A percentile compares a stretch with the other conserved stretches of the same genome.
Conservation (phyloP, 2,888 invertebrate species). For the Ochlodes sylvanus region DNA sequence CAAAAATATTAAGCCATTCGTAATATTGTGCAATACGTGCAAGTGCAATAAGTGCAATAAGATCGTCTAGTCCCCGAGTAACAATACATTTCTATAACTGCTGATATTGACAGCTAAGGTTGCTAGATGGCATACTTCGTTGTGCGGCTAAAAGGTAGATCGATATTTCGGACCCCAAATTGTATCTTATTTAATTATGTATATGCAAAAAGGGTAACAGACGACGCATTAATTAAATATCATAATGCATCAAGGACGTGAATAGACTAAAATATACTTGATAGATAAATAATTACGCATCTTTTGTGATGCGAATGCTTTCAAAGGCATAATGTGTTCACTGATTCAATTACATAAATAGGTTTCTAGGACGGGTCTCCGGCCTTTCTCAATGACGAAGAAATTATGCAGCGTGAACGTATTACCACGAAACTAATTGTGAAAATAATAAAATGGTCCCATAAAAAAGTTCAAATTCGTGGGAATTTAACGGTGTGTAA, state of each 20-base stretch:
- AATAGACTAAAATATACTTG: constrained; percentile 47
- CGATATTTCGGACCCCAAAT: no score
- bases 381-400: constrained; percentile 53
- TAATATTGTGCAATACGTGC: no score
- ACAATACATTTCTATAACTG: no score
- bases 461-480: constrained; percentile 68
- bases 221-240: not conserved
- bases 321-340: constrained; percentile 52
- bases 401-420: constrained; percentile 83
- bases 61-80: no score
- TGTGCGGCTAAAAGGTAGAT: no score
- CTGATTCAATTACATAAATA: constrained; percentile 66
- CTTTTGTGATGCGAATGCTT: constrained; percentile 55
- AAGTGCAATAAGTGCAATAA: no score
- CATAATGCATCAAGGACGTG: constrained; percentile 43
- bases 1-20: no score
- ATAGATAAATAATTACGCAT: constrained; percentile 64
- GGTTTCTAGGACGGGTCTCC: constrained; percentile 46
- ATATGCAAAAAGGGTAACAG: not conserved
- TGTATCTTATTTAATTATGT: no score
- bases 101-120: no score
- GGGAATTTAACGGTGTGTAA: constrained; percentile 76
- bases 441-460: constrained; percentile 62
- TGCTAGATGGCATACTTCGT: no score
- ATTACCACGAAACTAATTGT: constrained; percentile 77